Evolutionary conservation across 2,888 invertebrate genomes (phyloP).

Genomic region (Clunio marinus): DNA sequence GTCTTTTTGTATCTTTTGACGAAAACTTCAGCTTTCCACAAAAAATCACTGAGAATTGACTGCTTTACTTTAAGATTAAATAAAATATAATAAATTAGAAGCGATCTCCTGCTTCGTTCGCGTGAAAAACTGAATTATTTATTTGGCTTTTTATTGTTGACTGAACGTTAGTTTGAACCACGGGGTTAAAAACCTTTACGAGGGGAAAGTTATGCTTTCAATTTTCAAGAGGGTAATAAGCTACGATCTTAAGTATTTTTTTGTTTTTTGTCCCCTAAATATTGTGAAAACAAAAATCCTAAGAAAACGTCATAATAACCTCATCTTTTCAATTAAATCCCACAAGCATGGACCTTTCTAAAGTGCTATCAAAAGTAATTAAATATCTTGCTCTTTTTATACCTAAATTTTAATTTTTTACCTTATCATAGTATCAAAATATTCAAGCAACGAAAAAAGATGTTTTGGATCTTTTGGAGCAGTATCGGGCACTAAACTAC

Average conservation of each 20-base stretch:
- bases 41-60: background rate
- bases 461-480: conserved; percentile 59
- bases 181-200: no score
- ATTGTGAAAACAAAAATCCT: no score
- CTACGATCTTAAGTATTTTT: no score
- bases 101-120: background rate
- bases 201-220: no score
- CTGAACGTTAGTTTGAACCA: no score
- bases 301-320: background rate
- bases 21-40: background rate
- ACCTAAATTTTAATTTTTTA: conserved; percentile 7
- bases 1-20: background rate
- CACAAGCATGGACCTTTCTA: background rate
- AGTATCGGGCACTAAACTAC: conserved; percentile 63
- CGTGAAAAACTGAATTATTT: no score
- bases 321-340: background rate
- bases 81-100: background rate
- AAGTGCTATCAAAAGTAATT: background rate
- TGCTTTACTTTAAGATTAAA: background rate
- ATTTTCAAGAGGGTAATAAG: no score
- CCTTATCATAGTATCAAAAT: conserved; percentile 62
- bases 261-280: no score
- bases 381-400: no score
- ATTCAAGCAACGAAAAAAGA: conserved; percentile 64
- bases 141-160: no score